Evolutionary conservation across 2,888 invertebrate species (phyloP).

Genomic region (Epinotia ramella): DNA sequence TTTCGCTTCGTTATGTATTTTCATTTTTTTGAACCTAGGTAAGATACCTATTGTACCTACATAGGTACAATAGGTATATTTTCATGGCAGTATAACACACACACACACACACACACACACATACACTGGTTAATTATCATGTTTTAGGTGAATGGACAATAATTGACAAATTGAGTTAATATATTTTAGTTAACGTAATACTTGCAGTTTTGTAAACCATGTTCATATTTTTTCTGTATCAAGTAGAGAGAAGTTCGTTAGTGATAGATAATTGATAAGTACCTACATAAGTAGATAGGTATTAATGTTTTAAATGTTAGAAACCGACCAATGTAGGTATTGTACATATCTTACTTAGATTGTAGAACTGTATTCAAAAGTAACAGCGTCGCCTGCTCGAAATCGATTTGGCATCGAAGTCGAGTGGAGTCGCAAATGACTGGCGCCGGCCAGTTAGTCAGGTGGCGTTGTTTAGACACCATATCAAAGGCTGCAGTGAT

Average conservation of each 20-base stretch:
- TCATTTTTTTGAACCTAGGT: background rate
- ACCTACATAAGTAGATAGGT: too few species aligned
- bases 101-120: too few species aligned
- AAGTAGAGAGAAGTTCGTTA: too few species aligned
- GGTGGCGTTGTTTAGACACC: constrained; percentile 76
- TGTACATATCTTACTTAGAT: background rate
- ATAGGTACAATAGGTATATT: too few species aligned
- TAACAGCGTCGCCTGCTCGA: constrained; percentile 2
- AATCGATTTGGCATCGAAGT: constrained; percentile 24
- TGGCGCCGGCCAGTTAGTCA: constrained; percentile 63
- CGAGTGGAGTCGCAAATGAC: constrained; percentile 38
- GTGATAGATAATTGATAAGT: too few species aligned
- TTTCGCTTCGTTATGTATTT: constrained; percentile 28
- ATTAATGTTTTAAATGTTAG: background rate
- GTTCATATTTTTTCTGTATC: too few species aligned
- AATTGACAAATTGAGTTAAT: background rate
- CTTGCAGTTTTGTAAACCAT: background rate
- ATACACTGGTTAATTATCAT: too few species aligned
- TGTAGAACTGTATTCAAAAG: background rate
- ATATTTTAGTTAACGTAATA: background rate
- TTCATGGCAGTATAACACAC: too few species aligned
- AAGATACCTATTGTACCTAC: too few species aligned
- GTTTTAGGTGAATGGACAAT: background rate
- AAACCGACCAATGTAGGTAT: too few species aligned
- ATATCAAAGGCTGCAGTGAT: constrained; percentile 80